Conservation (phyloP, 2,888 invertebrate species). For the Sphinx pinastri region DNA sequence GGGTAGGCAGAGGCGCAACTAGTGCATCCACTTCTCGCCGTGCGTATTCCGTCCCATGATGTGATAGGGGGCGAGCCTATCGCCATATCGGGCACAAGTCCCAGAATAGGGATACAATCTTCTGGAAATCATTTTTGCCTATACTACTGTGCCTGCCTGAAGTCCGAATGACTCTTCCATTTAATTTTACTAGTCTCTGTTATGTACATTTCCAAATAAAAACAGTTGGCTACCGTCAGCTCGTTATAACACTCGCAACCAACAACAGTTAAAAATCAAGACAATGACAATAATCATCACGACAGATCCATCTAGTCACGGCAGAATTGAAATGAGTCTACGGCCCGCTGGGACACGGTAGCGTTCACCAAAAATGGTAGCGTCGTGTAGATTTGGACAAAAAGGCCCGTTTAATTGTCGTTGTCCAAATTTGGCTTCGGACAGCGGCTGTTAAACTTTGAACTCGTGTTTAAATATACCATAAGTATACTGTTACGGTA, state of each 20-base stretch:
- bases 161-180: too few relatives aligned
- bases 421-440: constrained; percentile 41
- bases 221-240: too few relatives aligned
- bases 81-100: too few relatives aligned
- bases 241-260: not conserved
- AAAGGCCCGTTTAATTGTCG: constrained; percentile 58
- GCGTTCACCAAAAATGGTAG: constrained; percentile 47
- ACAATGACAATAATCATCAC: constrained; percentile 20
- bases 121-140: too few relatives aligned
- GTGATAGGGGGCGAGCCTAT: too few relatives aligned
- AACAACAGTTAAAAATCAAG: constrained; percentile 11
- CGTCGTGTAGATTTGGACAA: constrained; percentile 55
- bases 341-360: constrained; percentile 40
- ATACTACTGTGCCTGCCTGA: too few relatives aligned
- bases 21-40: too few relatives aligned
- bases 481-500: not conserved
- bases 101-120: too few relatives aligned
- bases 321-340: constrained; percentile 26
- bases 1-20: too few relatives aligned
- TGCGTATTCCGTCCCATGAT: too few relatives aligned
- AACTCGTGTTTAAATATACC: not conserved
- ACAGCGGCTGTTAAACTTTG: constrained; percentile 27
- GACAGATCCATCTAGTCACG: constrained; percentile 30
- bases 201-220: too few relatives aligned
- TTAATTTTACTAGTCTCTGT: too few relatives aligned